Evolutionary conservation across 2,888 invertebrate genomes (phyloP).

Genomic region (Parascotia fuliginaria): DNA sequence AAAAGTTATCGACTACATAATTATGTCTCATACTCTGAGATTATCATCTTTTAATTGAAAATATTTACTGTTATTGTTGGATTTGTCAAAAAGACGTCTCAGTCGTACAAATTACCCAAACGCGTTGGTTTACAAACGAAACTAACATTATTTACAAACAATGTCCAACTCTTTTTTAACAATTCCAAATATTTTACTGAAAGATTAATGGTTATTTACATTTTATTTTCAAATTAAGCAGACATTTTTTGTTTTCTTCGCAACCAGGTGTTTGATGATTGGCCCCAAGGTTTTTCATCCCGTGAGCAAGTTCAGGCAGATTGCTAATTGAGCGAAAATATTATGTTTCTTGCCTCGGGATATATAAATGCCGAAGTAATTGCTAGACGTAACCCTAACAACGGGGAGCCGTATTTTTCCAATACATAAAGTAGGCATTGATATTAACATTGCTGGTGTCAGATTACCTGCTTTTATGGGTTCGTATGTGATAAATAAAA

Average conservation of each 20-base stretch:
- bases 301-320: constrained; percentile 29
- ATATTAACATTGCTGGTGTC: not conserved
- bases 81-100: constrained; percentile 16
- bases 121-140: constrained; percentile 47
- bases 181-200: constrained; percentile 48
- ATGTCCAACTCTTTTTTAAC: constrained; percentile 45
- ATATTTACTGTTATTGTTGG: not conserved
- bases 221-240: constrained; percentile 37
- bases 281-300: constrained; percentile 52
- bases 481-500: not conserved
- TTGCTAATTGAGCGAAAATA: constrained; percentile 62
- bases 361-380: constrained; percentile 18
- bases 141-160: constrained; percentile 58
- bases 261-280: constrained; percentile 61
- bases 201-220: constrained; percentile 50
- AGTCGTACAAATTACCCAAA: constrained; percentile 23
- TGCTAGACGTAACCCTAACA: constrained; percentile 1
- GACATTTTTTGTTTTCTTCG: constrained; percentile 38
- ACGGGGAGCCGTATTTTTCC: not conserved
- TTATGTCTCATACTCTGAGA: not conserved
- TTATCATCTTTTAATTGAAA: not conserved
- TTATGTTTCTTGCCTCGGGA: constrained; percentile 58
- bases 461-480: not conserved
- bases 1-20: too few relatives aligned
- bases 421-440: not conserved